Conservation (phyloP, 2,888 invertebrate genomes). For the Amphipoea oculea region DNA sequence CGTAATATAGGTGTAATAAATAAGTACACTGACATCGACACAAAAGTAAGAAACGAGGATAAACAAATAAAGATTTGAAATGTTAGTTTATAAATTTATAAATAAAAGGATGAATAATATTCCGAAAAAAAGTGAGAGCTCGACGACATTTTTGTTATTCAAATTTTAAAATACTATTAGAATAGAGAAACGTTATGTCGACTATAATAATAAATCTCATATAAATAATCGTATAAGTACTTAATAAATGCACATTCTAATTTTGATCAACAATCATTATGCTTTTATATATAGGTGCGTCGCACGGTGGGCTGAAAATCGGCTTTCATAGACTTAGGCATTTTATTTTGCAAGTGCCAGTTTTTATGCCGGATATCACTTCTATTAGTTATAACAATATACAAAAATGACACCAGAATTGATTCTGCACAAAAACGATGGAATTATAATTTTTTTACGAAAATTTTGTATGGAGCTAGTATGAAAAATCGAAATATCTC, state of each 20-base stretch:
- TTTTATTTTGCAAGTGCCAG: too few relatives aligned
- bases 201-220: slow-evolving; percentile 27
- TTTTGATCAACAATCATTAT: slow-evolving; percentile 56
- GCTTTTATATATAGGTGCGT: slow-evolving; percentile 50
- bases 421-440: too few relatives aligned
- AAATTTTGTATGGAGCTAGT: too few relatives aligned
- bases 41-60: slow-evolving; percentile 44
- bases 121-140: slow-evolving; percentile 3
- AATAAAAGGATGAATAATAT: slow-evolving; percentile 12
- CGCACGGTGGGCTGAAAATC: too few relatives aligned
- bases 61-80: slow-evolving; percentile 59
- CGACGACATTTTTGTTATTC: slow-evolving; percentile 5
- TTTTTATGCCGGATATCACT: too few relatives aligned
- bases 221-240: slow-evolving; percentile 32
- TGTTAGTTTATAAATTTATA: slow-evolving; percentile 20
- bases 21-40: slow-evolving; percentile 56
- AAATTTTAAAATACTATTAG: slow-evolving; percentile 2
- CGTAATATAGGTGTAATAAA: slow-evolving; percentile 56
- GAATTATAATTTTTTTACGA: too few relatives aligned
- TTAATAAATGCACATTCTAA: slow-evolving; percentile 60
- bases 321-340: too few relatives aligned
- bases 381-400: too few relatives aligned
- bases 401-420: too few relatives aligned
- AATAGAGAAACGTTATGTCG: slow-evolving; percentile 14
- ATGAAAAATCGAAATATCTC: too few relatives aligned